Evolutionary conservation across 2,113 vertebrate genomes (phyloP).

Genomic region (Chaetura pelagica): DNA sequence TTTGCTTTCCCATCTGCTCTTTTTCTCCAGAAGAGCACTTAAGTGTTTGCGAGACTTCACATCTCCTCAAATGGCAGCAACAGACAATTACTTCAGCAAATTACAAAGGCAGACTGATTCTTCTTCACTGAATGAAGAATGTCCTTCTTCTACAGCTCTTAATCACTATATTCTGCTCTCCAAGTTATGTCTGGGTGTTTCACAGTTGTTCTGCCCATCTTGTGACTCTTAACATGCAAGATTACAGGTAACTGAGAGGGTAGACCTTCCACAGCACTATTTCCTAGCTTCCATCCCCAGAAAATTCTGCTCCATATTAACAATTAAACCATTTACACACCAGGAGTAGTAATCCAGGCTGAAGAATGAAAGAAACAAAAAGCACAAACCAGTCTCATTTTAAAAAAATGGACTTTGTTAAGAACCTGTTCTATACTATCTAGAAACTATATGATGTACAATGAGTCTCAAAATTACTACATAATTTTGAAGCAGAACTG

Average conservation of each 20-base stretch:
- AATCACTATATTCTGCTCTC: background rate
- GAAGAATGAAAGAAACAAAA: background rate
- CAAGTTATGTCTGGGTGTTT: background rate
- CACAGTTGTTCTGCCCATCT: background rate
- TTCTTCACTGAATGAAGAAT: background rate
- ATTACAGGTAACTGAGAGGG: background rate
- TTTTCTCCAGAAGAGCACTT: background rate
- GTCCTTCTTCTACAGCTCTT: background rate
- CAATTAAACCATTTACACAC: background rate
- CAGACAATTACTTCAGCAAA: background rate
- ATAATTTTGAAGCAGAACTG: background rate
- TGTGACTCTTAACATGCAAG: background rate
- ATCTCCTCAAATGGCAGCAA: background rate
- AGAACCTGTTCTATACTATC: background rate
- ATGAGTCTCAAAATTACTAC: background rate
- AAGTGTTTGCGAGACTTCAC: background rate
- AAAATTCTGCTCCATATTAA: background rate
- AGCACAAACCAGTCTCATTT: background rate
- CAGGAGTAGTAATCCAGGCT: background rate
- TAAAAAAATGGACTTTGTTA: background rate
- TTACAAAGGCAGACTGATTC: background rate
- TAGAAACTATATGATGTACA: background rate
- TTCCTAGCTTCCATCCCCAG: background rate
- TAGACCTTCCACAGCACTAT: background rate
- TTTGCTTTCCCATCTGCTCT: background rate